A percentile compares a stretch with the other conserved stretches of the same genome.
Conservation (phyloP, 2,888 invertebrate genomes). For the Galeopsomyia nigrocyanea region DNA sequence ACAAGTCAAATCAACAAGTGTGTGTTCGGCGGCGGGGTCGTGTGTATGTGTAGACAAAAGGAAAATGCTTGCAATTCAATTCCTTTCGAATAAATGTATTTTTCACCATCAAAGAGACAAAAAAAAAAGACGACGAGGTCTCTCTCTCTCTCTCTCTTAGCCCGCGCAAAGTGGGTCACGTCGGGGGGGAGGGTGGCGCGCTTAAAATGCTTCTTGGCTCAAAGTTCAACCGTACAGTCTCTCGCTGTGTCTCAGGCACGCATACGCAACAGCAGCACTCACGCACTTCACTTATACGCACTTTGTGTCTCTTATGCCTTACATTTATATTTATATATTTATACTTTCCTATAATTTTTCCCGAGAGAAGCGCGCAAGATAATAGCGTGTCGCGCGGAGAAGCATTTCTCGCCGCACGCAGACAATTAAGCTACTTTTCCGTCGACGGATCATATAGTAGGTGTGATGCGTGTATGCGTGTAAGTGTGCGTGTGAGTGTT, state of each 20-base stretch:
- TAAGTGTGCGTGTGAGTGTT: too few species aligned
- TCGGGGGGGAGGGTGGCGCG: constrained; percentile 6
- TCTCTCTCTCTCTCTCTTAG: constrained; percentile 13
- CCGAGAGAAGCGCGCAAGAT: constrained; percentile 46
- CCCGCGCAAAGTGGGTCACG: constrained; percentile 24
- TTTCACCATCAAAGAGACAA: constrained; percentile 39
- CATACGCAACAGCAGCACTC: too few species aligned
- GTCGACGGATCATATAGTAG: constrained; percentile 31
- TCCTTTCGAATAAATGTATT: constrained; percentile 45
- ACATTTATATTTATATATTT: not conserved
- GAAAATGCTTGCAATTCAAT: constrained; percentile 41
- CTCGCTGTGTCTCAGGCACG: too few species aligned
- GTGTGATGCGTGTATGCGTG: too few species aligned
- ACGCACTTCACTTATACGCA: constrained; percentile 24
- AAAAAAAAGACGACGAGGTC: not conserved
- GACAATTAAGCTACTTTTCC: constrained; percentile 46
- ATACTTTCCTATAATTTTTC: constrained; percentile 39
- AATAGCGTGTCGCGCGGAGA: constrained; percentile 45
- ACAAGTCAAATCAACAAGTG: constrained; percentile 49
- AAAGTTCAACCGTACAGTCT: constrained; percentile 31
- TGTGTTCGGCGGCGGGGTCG: too few species aligned
- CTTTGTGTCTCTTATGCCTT: constrained; percentile 32
- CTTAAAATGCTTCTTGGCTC: constrained; percentile 37
- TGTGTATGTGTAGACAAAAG: constrained; percentile 30
- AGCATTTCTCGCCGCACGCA: constrained; percentile 41